Evolutionary conservation across 2,113 vertebrate species (phyloP), one percentile per base, ranked within the genome.

Genomic region (Carettochelys insculpta): DNA sequence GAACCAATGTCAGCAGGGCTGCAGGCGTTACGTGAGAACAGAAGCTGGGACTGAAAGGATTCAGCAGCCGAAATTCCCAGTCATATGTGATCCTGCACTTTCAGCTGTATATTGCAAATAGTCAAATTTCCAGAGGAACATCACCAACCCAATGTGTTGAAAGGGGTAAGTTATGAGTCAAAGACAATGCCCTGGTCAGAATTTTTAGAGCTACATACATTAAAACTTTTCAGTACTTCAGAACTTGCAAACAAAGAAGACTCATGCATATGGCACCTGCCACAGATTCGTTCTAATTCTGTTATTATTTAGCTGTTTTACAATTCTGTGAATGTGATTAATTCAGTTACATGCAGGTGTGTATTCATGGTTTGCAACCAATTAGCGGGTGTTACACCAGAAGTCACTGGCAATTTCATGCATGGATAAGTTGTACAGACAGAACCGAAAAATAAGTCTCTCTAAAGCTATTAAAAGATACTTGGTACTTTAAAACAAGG

Each of bases 331-430:
- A 65, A 19, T 77, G 56, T 82, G 86, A 91, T 87, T 82, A 82
- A 92, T 87, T 92, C 86, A 92, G 88, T 83, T 87, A 91, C 51
- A 41, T 78, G 45, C 58, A 89, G 83, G 82, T 92, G 73, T 81
- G 50, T 91, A 91, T 73, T 87, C 51, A 86, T 91, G 73, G 27
- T 48, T 94, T 92, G 91, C 50, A 71, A 19, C 77, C 81, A 51
- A 83, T 77, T 56, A 82, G 71, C n/a, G 6, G 83, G 27, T 24
- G 1, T 47, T 47, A 87, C 80, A 92, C 76, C 68, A 94, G 61
- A 34, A 87, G 83, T 58, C 25, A 68, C 77, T 83, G 43, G 75
- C 65, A 77, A 87, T 86, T 86, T 88, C 9, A 16, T 5, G 51
- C 20, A 47, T 27, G 24, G 68, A 77, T 87, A 87, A 73, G 61